Percentiles rank a stretch among this genome's conserved stretches.
These are phyloP conservation scores for Drosophila subsilvestris DNA, from an alignment of 2,888 invertebrate genomes.

Conservation along the genomic window DNA sequence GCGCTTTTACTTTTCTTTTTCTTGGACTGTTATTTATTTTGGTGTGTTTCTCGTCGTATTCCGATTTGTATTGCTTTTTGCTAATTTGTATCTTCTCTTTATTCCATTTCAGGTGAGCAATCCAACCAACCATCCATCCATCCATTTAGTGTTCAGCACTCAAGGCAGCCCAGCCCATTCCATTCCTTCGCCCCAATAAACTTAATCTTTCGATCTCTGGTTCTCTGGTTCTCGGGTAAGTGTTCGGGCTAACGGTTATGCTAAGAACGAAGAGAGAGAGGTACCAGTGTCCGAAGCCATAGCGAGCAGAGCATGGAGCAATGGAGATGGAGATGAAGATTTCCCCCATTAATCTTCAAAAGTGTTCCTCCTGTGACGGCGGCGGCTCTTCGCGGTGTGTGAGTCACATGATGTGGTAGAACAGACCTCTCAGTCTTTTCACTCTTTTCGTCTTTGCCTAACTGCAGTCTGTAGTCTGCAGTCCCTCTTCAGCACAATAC, in stretches of 20 bases:
- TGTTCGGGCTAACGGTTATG: constrained; percentile 37
- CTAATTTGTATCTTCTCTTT: constrained; percentile 28
- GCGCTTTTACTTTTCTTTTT: constrained; percentile 44
- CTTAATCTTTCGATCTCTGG: constrained; percentile 21
- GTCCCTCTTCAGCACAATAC: neutral
- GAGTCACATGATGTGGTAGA: constrained; percentile 26
- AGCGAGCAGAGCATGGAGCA: neutral
- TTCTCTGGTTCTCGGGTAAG: constrained; percentile 31
- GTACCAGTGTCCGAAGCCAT: neutral
- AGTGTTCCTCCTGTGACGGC: constrained; percentile 20
- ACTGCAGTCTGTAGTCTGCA: constrained; percentile 28
- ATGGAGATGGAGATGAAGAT: neutral
- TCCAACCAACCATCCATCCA: neutral
- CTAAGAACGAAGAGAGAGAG: neutral
- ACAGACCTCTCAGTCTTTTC: neutral
- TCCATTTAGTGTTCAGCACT: neutral
- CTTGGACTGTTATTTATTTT: constrained; percentile 4
- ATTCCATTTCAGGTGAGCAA: constrained; percentile 41
- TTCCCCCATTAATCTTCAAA: constrained; percentile 27
- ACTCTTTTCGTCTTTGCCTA: constrained; percentile 27
- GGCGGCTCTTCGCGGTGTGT: constrained; percentile 1
- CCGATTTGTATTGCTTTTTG: constrained; percentile 8
- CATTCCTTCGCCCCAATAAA: constrained; percentile 10
- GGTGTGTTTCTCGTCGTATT: constrained; percentile 1
- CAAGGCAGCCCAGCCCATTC: too few relatives aligned